These are phyloP conservation scores for Danio tinwini DNA, from an alignment of 2,797 vertebrate genomes.

Conservation along the genomic window DNA sequence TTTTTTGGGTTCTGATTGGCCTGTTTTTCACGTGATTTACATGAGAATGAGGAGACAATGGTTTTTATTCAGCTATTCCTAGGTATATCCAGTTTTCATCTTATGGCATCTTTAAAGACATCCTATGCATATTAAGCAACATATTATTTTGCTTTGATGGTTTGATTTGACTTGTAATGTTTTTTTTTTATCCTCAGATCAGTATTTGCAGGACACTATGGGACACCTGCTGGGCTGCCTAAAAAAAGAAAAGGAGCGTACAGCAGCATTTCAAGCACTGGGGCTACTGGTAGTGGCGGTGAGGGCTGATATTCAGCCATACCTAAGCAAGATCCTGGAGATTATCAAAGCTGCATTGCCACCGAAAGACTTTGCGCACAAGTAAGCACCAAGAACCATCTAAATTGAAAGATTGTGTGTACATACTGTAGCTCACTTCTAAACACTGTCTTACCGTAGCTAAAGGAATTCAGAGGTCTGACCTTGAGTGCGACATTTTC, in stretches of 20 bases:
- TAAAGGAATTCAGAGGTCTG: too few species aligned
- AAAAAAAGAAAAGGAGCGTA: constrained; percentile 96
- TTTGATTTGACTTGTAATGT: neutral
- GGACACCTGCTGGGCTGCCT: constrained; percentile 92
- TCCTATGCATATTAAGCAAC: neutral
- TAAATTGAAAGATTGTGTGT: too few species aligned
- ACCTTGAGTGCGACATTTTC: too few species aligned
- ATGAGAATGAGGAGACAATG: too few species aligned
- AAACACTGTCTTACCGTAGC: neutral
- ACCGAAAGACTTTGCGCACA: constrained; percentile 97
- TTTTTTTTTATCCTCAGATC: constrained; percentile 74
- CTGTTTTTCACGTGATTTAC: too few species aligned
- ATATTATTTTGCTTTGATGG: neutral
- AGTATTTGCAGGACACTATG: constrained; percentile 97
- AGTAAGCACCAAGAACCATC: constrained; percentile 78
- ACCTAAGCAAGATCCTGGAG: constrained; percentile 93
- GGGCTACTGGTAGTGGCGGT: constrained; percentile 96
- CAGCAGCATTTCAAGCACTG: constrained; percentile 93
- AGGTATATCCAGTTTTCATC: too few species aligned
- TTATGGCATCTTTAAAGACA: too few species aligned
- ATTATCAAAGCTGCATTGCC: constrained; percentile 96
- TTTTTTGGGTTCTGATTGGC: too few species aligned
- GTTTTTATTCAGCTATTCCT: too few species aligned
- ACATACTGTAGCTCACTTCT: neutral
- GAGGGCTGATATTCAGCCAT: constrained; percentile 91